phyloP scores from a whole-genome alignment of 2,888 invertebrate species.

The Thalpophila matura region DNA sequence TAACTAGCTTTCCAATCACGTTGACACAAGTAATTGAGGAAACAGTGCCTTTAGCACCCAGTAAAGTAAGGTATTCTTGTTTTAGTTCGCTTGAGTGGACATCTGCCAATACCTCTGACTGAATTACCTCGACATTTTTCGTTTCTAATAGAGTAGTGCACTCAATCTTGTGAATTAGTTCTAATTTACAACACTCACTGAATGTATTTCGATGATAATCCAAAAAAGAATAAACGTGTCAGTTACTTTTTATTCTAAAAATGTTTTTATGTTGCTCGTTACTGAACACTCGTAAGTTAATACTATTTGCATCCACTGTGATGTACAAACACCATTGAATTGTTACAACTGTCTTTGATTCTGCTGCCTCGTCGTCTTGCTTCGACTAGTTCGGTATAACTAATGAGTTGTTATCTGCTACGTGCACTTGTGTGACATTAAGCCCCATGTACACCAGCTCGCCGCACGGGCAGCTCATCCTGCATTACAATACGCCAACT shows the following conservation, averaged over 20 bases:
- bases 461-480: slow-evolving; percentile 33
- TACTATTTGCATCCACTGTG: background rate
- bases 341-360: slow-evolving; percentile 8
- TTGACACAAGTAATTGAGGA: slow-evolving; percentile 15
- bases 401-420: slow-evolving; percentile 15
- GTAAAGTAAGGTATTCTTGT: slow-evolving; percentile 40
- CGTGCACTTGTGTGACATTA: slow-evolving; percentile 21
- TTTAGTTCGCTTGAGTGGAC: slow-evolving; percentile 3
- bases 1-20: slow-evolving; percentile 23
- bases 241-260: slow-evolving; percentile 15
- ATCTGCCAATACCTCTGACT: slow-evolving; percentile 12
- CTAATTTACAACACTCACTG: slow-evolving; percentile 23
- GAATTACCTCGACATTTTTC: slow-evolving; percentile 6
- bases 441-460: slow-evolving; percentile 35
- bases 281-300: background rate
- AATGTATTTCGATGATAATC: slow-evolving; percentile 11
- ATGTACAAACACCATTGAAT: background rate
- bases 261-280: background rate
- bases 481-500: slow-evolving; percentile 49
- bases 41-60: background rate
- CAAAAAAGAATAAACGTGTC: background rate
- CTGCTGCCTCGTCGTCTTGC: background rate
- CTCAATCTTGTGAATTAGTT: slow-evolving; percentile 22
- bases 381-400: slow-evolving; percentile 21
- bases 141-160: slow-evolving; percentile 22